Base-by-base conservation (phyloP, 1,140 invertebrate species). In the Grapholita molesta region DNA sequence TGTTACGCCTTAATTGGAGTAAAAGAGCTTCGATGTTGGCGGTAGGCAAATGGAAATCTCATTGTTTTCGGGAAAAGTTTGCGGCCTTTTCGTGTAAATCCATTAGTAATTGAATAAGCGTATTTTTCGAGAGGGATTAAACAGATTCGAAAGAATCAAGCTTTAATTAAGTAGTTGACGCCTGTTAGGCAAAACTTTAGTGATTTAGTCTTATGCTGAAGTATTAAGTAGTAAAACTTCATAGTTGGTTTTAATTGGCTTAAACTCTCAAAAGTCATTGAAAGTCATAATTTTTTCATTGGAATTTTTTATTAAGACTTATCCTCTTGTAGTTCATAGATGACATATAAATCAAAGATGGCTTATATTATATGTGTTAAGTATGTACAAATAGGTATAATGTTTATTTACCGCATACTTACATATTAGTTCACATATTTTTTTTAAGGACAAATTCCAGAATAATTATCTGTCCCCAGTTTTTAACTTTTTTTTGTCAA, bases 41-140 rank as follows among this genome's bases (percentile, higher is more conserved):
- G n/a, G n/a, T n/a, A n/a, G n/a, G n/a, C n/a, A n/a, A n/a, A n/a
- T 28, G 23, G 12, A 42, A 42, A 42, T 42, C 38, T 25, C 53
- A 28, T 57, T 57, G 53, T 57, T 57, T 42, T 57, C 28, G 25
- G 53, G 53, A 11, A 25, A 24, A 55, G 21, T 55, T 55, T 1
- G n/a, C n/a, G n/a, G 53, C 9, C 52, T 25, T 57, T 57, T 57
- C 7, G 53, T 24, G 53, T 57, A 57, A 57, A 57, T 25, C 53
- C 21, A 25, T 57, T 25, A 25, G 23, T 9, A 30, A n/a, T 15
- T 57, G 11, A 57, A 25, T 6, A 57, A 57, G 53, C 3, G 24
- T 57, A 11, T 57, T 3, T 12, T 57, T 42, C n/a, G 18, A 55
- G 30, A 35, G 33, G 25, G 25, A 28, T 57, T 57, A 57, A 57